Base-by-base conservation (phyloP, 2,888 invertebrate species). In the Miltochrista miniata region DNA sequence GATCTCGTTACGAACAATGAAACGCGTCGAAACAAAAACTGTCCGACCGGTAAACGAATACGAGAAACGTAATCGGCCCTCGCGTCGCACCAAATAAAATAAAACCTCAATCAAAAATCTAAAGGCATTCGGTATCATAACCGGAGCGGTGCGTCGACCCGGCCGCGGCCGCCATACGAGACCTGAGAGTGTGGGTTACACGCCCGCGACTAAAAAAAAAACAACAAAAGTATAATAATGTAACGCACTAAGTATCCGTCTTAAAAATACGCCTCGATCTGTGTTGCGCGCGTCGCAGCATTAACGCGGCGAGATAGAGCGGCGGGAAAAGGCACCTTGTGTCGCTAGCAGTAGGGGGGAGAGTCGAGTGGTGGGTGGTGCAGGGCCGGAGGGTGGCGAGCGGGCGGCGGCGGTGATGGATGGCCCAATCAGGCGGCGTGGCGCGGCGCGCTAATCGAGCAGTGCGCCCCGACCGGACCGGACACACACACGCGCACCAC, bases 371-470 rank as follows among this genome's bases (percentile, higher is more conserved):
- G 53, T 55, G 51, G 68, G 68, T 70, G 67, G 74, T 70, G 72
- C 77, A 74, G 80, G 80, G 83, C 70, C 72, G 62, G 78, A 70
- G 83, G 83, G 83, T 76, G 85, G 83, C 81, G 85, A 81, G 78
- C 79, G 80, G 81, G 80, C 71, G 74, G 73, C 65, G 70, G 70
- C 66, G 68, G 82, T 90, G 92, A 92, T 92, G 92, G 93, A 93
- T 93, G 92, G 93, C 90, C 92, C 87, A 90, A 90, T 90, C 89
- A 86, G 88, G 88, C 90, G 85, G 87, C 88, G 84, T 78, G 87
- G 83, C 85, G 85, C 80, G 84, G 82, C 87, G 84, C 85, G 86
- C 88, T 89, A 90, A 86, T 87, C 87, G 87, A 86, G 85, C 87
- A 82, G 78, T 84, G 85, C 81, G 87, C 83, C 83, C 81, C 79